A percentile compares a stretch with the other conserved stretches of the same genome.
Evolutionary conservation across 1,140 invertebrate genomes (phyloP).

Genomic region (Ylistrum balloti): DNA sequence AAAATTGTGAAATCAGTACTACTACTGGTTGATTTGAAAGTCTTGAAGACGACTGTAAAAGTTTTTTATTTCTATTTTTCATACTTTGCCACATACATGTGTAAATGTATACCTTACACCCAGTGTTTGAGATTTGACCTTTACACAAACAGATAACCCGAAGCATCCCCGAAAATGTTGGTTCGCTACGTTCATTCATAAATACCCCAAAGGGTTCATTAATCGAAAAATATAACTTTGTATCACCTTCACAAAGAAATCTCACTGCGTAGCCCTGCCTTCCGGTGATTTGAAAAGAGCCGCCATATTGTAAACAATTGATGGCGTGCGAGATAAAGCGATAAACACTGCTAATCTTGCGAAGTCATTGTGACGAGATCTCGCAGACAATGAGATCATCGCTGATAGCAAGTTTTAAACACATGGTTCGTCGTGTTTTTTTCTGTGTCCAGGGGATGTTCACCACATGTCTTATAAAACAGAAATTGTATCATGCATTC

Average conservation of each 20-base stretch:
- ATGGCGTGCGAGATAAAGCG: background rate
- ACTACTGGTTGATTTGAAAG: too few species aligned
- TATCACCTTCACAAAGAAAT: background rate
- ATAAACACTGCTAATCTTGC: background rate
- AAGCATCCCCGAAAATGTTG: background rate
- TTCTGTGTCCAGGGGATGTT: background rate
- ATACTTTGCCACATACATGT: too few species aligned
- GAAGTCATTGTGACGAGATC: background rate
- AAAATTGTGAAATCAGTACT: too few species aligned
- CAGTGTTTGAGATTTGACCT: too few species aligned
- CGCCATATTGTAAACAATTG: background rate
- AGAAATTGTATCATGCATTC: background rate
- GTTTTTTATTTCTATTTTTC: too few species aligned
- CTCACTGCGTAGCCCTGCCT: background rate
- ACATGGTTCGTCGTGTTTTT: background rate
- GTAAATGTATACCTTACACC: too few species aligned
- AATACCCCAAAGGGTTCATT: background rate
- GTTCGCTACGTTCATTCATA: slow-evolving; percentile 5
- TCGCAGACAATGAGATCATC: background rate
- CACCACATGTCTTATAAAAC: background rate
- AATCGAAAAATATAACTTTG: background rate
- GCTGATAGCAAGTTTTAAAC: background rate
- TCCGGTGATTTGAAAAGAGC: background rate
- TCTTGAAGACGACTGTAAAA: too few species aligned
- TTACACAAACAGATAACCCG: background rate